Conservation (phyloP, 1,140 invertebrate species). For the Spodoptera litura region DNA sequence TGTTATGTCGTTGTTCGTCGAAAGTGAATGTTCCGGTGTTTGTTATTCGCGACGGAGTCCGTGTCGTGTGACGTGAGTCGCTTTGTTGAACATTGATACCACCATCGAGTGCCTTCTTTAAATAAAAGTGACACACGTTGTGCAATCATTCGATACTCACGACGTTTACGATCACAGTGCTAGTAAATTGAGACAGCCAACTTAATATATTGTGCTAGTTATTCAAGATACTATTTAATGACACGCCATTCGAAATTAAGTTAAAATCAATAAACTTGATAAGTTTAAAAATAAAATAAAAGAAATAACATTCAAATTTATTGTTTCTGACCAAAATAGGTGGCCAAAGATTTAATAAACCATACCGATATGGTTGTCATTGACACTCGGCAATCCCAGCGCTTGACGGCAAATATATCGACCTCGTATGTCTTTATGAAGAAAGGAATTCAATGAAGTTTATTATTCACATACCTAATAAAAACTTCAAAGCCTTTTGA, state of each 20-base stretch:
- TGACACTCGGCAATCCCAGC: too few species aligned
- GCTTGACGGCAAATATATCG: too few species aligned
- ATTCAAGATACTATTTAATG: background rate
- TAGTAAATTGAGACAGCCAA: background rate
- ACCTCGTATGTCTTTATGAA: too few species aligned
- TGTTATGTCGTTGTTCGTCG: conserved; percentile 69
- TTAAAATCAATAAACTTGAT: background rate
- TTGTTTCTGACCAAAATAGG: background rate
- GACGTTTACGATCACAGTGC: background rate
- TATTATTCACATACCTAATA: background rate
- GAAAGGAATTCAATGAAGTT: background rate
- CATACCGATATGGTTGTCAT: background rate
- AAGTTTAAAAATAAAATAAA: background rate
- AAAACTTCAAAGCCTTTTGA: too few species aligned
- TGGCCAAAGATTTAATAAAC: background rate
- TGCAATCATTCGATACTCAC: conserved; percentile 42
- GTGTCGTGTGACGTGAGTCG: conserved; percentile 66
- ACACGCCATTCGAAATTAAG: background rate
- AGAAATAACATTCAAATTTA: background rate
- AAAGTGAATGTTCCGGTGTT: conserved; percentile 83
- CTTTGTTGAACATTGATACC: conserved; percentile 64
- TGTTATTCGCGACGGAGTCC: conserved; percentile 71
- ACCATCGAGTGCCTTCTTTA: conserved; percentile 48
- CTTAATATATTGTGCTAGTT: background rate
- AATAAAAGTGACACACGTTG: conserved; percentile 47